Base-by-base conservation (phyloP, 2,113 vertebrate species). In the Leucosticte australis region DNA sequence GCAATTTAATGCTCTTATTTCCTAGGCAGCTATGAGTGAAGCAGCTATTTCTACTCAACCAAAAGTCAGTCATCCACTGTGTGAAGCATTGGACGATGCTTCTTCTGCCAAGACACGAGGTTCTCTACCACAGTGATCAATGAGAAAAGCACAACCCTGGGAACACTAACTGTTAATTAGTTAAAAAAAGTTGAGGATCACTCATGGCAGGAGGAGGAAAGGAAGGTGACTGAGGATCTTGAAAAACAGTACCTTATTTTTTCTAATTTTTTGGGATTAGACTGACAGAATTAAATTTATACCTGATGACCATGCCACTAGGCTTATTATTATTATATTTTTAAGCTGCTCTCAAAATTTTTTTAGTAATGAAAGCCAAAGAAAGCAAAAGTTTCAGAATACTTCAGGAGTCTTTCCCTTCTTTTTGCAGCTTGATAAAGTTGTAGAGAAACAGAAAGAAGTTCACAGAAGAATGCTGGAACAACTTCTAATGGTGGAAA, bases 401-500 rank as follows among this genome's bases (percentile, higher is more conserved):
- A 91, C 28, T 96, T 92, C 65, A 91, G 23, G 84, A 87, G 35
- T 21, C 75, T 55, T 44, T 55, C 11, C 11, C 2, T 3, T 60
- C 78, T 92, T 92, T 95, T 97, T 95, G 69, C 76, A 99, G 99
- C 95, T 99, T 96, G 98, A 98, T 95, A 98, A 97, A 95, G 95
- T 99, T 47, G 88, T 98, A 92, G 97, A 98, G 96, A 98, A 98
- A 90, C 98, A 98, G 74, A 98, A 98, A 89, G 97, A 97, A 88
- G 98, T 97, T 27, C 98, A 98, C 62, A 96, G 95, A 96, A 91
- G 94, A 87, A 98, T 99, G 97, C 83, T 98, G 89, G 97, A 98
- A 77, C 98, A 99, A 95, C 98, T 99, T 94, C 90, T 98, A 89
- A 98, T 98, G 97, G 98, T 97, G 92, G 98, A 98, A 96, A 97